Percentiles rank a stretch among this genome's conserved stretches.
These are phyloP conservation scores for Lampropteryx suffumata DNA, from an alignment of 2,888 invertebrate genomes.

Conservation along the genomic window DNA sequence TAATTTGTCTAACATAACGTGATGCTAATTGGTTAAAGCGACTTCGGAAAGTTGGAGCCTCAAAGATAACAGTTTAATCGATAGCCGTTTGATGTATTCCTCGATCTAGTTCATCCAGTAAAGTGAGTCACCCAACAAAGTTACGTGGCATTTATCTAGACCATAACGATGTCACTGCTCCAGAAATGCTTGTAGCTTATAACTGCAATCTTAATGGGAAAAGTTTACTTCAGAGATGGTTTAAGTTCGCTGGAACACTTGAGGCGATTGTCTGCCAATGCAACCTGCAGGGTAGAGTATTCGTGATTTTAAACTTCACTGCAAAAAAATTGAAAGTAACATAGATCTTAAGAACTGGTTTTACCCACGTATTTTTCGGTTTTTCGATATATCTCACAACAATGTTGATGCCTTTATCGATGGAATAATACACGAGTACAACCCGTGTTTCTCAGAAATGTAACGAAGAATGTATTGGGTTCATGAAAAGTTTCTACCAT, in stretches of 20 bases:
- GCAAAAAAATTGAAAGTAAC: too few species aligned
- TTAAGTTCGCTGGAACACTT: constrained; percentile 10
- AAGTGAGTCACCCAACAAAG: constrained; percentile 18
- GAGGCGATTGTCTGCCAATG: constrained; percentile 16
- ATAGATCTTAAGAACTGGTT: too few species aligned
- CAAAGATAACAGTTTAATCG: constrained; percentile 2
- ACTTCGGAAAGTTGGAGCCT: too few species aligned
- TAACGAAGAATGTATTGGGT: too few species aligned
- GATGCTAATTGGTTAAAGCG: too few species aligned
- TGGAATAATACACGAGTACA: too few species aligned
- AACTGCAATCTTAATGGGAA: constrained; percentile 35
- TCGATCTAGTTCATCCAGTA: constrained; percentile 17
- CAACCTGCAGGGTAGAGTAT: neutral
- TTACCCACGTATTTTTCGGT: too few species aligned
- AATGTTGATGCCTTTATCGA: too few species aligned
- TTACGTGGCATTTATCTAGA: constrained; percentile 19
- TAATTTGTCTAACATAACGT: too few species aligned
- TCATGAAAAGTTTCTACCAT: too few species aligned
- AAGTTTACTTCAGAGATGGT: constrained; percentile 29
- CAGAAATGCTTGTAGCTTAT: constrained; percentile 23
- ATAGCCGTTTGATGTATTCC: constrained; percentile 9
- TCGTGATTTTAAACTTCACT: neutral
- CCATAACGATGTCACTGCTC: constrained; percentile 23
- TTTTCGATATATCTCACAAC: too few species aligned
- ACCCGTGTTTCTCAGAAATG: too few species aligned